phyloP scores from a whole-genome alignment of 2,888 invertebrate species.

The Papilio gigon region DNA sequence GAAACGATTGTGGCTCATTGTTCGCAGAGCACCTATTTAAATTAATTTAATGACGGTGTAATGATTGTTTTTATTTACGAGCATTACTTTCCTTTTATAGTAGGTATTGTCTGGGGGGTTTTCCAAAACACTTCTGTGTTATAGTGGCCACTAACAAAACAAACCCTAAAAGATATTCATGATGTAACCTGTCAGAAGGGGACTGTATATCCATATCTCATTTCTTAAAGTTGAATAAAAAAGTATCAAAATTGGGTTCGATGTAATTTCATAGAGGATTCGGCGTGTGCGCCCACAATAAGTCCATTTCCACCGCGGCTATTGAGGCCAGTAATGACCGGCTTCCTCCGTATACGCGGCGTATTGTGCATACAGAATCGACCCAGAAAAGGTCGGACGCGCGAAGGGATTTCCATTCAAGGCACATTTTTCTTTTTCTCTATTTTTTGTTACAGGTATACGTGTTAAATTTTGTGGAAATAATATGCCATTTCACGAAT shows the following conservation, averaged over 20 bases:
- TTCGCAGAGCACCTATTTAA: constrained; percentile 14
- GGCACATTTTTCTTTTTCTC: constrained; percentile 61
- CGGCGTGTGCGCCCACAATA: constrained; percentile 56
- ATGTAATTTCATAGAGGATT: constrained; percentile 64
- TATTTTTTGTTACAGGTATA: constrained; percentile 55
- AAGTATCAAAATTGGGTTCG: constrained; percentile 46
- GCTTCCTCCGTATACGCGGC: constrained; percentile 63
- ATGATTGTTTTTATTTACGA: background rate
- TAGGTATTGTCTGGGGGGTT: background rate
- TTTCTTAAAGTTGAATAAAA: constrained; percentile 40
- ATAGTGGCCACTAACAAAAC: background rate
- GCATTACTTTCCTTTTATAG: background rate
- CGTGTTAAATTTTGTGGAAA: constrained; percentile 80
- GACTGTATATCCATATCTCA: constrained; percentile 41
- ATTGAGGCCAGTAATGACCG: constrained; percentile 66
- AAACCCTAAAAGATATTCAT: constrained; percentile 20
- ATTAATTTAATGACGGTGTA: constrained; percentile 20
- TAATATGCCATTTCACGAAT: constrained; percentile 41
- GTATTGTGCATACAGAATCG: constrained; percentile 59
- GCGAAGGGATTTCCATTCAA: constrained; percentile 68
- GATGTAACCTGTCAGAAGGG: constrained; percentile 23
- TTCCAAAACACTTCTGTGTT: background rate
- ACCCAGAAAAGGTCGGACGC: constrained; percentile 68
- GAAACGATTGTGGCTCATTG: constrained; percentile 25
- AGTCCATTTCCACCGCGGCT: constrained; percentile 56